Percentiles rank a stretch among this genome's conserved stretches.
Conservation (phyloP, 2,888 invertebrate species). For the Trissonchulus latispiculum region DNA sequence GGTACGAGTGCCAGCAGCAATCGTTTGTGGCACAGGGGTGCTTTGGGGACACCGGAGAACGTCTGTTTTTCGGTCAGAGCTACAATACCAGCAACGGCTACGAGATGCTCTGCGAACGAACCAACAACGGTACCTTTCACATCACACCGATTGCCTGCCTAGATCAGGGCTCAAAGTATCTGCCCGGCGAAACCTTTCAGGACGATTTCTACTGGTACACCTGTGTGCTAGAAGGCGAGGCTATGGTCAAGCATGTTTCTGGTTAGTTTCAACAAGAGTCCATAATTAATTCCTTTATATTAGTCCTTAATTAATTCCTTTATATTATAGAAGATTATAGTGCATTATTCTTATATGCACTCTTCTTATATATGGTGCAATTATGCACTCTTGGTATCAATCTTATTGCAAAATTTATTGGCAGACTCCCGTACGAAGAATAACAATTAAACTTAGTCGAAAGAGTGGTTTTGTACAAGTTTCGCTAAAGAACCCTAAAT, state of each 20-base stretch:
- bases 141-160: neutral
- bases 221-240: neutral
- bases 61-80: constrained; percentile 4
- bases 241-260: constrained; percentile 1
- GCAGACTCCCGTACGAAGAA: too few species aligned
- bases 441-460: too few species aligned
- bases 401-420: too few species aligned
- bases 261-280: too few species aligned
- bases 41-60: neutral
- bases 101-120: neutral
- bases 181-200: constrained; percentile 1
- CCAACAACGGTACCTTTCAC: constrained; percentile 6
- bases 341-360: too few species aligned
- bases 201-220: constrained; percentile 16
- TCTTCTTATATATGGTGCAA: too few species aligned
- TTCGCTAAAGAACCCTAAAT: too few species aligned
- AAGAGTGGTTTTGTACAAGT: too few species aligned
- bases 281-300: too few species aligned
- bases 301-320: too few species aligned
- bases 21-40: neutral
- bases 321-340: too few species aligned
- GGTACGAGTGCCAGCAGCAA: neutral
- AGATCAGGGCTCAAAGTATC: neutral
- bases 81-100: constrained; percentile 10
- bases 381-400: too few species aligned